Base-by-base conservation (phyloP, 2,888 invertebrate species). In the Coenonympha glycerion region DNA sequence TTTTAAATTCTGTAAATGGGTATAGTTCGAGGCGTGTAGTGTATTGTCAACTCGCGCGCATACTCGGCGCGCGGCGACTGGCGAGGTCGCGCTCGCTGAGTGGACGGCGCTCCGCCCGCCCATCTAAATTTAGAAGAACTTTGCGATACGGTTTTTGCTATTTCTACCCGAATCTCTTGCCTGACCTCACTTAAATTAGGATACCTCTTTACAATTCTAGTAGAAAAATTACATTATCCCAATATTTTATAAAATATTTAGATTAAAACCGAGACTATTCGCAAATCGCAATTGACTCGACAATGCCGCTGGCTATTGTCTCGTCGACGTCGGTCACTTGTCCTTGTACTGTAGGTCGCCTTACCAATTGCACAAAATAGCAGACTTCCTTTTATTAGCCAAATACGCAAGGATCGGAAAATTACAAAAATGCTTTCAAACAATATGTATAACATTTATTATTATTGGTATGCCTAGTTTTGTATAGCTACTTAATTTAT, bases 81-180 rank as follows among this genome's bases (percentile, higher is more conserved):
- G 80, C 80, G 78, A 75, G 76, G 73, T 71, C 76, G 74, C 62
- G 61, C 49, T 48, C 56, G 60, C 63, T 62, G 61, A 61, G 62
- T 61, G 60, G 61, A 64, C 68, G 66, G 60, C 61, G 50, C 69
- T 64, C 67, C 64, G 68, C 71, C 75, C 77, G 72, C 71, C 69
- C 71, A 60, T 68, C 81, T 87, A 87, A 79, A 81, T 85, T 83
- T 87, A 87, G 86, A 75, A 61, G 68, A 78, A 80, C 86, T 83
- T 85, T 74, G 86, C 86, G 83, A 85, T 81, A 80, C 68, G 63
- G 70, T 71, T 79, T 79, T 82, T 84, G 86, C 86, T 86, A 85
- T 87, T 87, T 85, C 82, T 77, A 86, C 80, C 81, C 77, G n/a
- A 80, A 80, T 83, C 79, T 82, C 72, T 70, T 66, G 68, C 66